Conservation (phyloP, 2,113 vertebrate species). For the Nibea coibor region DNA sequence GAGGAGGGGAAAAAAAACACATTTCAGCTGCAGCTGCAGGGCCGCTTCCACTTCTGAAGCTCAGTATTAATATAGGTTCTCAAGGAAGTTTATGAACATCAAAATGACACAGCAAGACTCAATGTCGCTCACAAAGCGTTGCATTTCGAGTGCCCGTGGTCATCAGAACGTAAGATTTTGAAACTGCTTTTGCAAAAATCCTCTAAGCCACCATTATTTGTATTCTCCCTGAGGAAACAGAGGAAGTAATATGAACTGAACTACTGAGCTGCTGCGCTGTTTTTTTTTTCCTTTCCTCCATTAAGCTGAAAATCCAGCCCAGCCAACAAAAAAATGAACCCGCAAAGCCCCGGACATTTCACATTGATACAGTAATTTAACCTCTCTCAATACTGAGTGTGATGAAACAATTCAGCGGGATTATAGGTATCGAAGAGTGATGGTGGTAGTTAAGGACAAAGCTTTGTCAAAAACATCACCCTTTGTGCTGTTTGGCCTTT, state of each 20-base stretch:
- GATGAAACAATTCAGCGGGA: slow-evolving; percentile 6
- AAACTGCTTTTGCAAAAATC: slow-evolving; percentile 27
- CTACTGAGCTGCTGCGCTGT: neutral
- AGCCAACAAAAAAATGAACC: slow-evolving; percentile 1
- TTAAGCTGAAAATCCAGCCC: slow-evolving; percentile 3
- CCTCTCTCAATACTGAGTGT: neutral
- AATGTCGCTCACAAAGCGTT: slow-evolving; percentile 18
- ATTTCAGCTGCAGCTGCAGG: slow-evolving; percentile 24
- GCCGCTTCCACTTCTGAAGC: neutral
- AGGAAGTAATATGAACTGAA: slow-evolving; percentile 6
- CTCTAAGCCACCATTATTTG: neutral
- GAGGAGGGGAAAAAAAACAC: neutral
- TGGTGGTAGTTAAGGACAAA: slow-evolving; percentile 10
- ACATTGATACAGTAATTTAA: slow-evolving; percentile 5
- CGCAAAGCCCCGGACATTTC: slow-evolving; percentile 13
- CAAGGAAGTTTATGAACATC: slow-evolving; percentile 31
- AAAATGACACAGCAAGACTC: slow-evolving; percentile 13
- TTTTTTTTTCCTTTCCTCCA: neutral
- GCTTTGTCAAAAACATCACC: slow-evolving; percentile 53
- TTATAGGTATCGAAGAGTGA: slow-evolving; percentile 33
- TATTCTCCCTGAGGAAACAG: slow-evolving; percentile 1
- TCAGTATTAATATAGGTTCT: slow-evolving; percentile 27
- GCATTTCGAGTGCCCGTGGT: slow-evolving; percentile 2
- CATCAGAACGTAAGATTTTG: slow-evolving; percentile 19
- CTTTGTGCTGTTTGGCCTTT: slow-evolving; percentile 45